A percentile compares a stretch with the other conserved stretches of the same genome.
Conservation (phyloP, 2,113 vertebrate genomes). For the Lycocorax pyrrhopterus region DNA sequence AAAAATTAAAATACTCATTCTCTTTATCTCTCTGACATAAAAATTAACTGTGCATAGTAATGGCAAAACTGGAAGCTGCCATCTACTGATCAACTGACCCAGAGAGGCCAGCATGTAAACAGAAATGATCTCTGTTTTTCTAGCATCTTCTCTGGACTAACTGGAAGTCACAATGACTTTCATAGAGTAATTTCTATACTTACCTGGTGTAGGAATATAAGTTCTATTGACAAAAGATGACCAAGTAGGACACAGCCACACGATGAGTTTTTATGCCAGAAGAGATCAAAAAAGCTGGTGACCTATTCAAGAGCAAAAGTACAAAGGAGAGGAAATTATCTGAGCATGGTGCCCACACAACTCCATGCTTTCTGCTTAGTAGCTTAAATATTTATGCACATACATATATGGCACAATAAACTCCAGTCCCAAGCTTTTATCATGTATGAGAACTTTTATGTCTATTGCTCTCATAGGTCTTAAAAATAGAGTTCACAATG, state of each 20-base stretch:
- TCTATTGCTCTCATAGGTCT: neutral
- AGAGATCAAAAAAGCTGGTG: neutral
- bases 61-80: neutral
- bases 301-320: neutral
- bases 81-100: neutral
- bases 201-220: neutral
- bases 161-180: neutral
- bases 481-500: neutral
- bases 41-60: neutral
- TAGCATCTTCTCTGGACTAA: neutral
- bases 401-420: neutral
- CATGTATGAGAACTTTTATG: neutral
- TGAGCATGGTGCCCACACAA: neutral
- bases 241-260: neutral
- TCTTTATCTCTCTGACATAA: neutral
- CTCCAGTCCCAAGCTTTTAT: neutral
- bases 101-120: rapidly evolving
- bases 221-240: neutral
- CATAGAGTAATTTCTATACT: neutral
- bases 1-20: neutral
- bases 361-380: neutral
- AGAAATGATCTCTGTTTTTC: neutral
- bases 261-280: rapidly evolving
- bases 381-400: neutral
- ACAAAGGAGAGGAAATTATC: neutral